Conservation (phyloP, 2,113 vertebrate species). For the Lagopus leucura region DNA sequence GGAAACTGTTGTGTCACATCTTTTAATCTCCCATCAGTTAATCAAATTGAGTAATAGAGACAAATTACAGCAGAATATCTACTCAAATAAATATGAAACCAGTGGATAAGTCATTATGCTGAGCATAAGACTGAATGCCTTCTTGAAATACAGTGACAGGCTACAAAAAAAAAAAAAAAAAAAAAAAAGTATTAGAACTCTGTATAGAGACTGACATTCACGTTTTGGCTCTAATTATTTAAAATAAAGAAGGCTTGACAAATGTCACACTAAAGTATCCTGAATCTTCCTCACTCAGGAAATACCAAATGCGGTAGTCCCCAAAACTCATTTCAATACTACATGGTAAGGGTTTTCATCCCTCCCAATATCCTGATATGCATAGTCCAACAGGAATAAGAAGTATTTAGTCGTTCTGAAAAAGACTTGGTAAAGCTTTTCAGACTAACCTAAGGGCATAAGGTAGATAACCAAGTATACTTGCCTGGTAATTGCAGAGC, state of each 20-base stretch:
- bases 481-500: neutral
- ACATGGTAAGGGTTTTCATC: neutral
- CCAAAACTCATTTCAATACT: neutral
- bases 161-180: neutral
- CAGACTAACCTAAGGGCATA: neutral
- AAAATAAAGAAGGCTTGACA: neutral
- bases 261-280: neutral
- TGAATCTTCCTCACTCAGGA: neutral
- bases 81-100: conserved; percentile 1
- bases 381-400: accelerated
- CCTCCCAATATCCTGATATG: accelerated
- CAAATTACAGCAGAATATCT: neutral
- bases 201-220: neutral
- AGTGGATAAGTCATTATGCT: neutral
- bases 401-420: neutral
- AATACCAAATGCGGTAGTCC: neutral
- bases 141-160: neutral
- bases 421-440: neutral
- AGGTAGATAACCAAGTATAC: neutral
- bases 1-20: neutral
- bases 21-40: neutral
- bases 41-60: neutral
- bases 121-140: neutral
- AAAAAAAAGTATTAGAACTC: neutral
- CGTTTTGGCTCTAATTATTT: neutral